phyloP scores from a whole-genome alignment of 2,888 invertebrate genomes.

The Drosophila yooni region DNA sequence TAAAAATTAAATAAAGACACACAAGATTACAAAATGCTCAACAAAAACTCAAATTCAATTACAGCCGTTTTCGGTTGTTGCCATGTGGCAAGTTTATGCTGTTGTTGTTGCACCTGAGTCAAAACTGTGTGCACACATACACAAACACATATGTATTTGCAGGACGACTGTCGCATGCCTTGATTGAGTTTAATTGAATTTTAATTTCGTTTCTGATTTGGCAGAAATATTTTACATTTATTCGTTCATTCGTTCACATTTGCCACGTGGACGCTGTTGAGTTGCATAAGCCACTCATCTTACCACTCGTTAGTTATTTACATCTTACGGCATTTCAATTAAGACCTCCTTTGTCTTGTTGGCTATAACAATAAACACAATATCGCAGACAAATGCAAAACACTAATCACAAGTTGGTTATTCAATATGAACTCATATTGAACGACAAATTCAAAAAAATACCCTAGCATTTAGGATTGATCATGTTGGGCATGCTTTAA shows the following conservation, averaged over 20 bases:
- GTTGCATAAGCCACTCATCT: too few species aligned
- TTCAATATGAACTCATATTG: slow-evolving; percentile 1
- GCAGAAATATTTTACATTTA: slow-evolving; percentile 30
- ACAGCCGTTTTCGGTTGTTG: slow-evolving; percentile 30
- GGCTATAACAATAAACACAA: slow-evolving; percentile 38
- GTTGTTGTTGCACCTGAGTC: slow-evolving; percentile 20
- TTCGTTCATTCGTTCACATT: slow-evolving; percentile 19
- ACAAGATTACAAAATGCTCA: slow-evolving; percentile 63
- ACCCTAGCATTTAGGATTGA: not conserved
- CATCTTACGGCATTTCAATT: slow-evolving; percentile 70
- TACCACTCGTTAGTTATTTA: slow-evolving; percentile 26
- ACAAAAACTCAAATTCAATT: slow-evolving; percentile 55
- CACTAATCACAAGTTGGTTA: slow-evolving; percentile 12
- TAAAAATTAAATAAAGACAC: slow-evolving; percentile 70
- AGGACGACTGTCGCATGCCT: slow-evolving; percentile 31
- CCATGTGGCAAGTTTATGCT: slow-evolving; percentile 27
- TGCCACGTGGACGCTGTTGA: not conserved
- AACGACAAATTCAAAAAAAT: not conserved
- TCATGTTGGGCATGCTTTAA: slow-evolving; percentile 7
- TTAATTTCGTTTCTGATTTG: slow-evolving; percentile 45
- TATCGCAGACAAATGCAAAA: slow-evolving; percentile 8
- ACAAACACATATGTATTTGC: not conserved
- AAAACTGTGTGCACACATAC: not conserved
- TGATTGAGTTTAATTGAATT: slow-evolving; percentile 72
- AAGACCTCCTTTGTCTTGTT: slow-evolving; percentile 64